Percentiles rank a stretch among this genome's conserved stretches.
Conservation (phyloP, 2,797 vertebrate species). For the Sebastes taczanowskii region DNA sequence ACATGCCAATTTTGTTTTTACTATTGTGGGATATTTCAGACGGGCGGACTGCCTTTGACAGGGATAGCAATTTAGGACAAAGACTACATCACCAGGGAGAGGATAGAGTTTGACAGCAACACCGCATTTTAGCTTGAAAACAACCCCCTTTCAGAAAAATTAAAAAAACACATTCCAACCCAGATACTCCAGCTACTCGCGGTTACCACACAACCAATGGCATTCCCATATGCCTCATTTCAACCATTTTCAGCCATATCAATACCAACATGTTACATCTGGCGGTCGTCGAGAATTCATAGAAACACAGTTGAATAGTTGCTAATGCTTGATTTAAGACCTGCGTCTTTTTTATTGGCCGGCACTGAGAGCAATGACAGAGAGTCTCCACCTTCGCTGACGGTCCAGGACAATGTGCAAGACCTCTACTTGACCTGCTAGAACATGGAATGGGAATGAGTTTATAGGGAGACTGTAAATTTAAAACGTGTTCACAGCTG, state of each 20-base stretch:
- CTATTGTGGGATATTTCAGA: not conserved
- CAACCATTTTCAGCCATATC: not conserved
- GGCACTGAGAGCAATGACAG: not conserved
- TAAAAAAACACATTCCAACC: not conserved
- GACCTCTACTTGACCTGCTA: not conserved
- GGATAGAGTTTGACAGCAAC: not conserved
- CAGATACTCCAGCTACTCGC: not conserved
- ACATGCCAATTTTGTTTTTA: not conserved
- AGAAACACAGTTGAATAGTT: not conserved
- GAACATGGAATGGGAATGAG: not conserved
- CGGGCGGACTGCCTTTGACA: not conserved
- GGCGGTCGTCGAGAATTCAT: not conserved
- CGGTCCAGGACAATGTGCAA: not conserved
- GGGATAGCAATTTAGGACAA: not conserved
- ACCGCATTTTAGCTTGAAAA: not conserved
- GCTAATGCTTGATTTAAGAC: not conserved
- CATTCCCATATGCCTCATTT: not conserved
- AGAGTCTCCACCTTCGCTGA: not conserved
- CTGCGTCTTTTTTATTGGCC: not conserved
- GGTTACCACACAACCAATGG: not conserved
- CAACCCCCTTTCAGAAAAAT: not conserved
- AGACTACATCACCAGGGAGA: not conserved
- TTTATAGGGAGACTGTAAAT: not conserved
- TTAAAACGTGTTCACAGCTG: not conserved
- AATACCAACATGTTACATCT: not conserved